phyloP scores from a whole-genome alignment of 2,797 vertebrate genomes.

The Malurus leucopterus region DNA sequence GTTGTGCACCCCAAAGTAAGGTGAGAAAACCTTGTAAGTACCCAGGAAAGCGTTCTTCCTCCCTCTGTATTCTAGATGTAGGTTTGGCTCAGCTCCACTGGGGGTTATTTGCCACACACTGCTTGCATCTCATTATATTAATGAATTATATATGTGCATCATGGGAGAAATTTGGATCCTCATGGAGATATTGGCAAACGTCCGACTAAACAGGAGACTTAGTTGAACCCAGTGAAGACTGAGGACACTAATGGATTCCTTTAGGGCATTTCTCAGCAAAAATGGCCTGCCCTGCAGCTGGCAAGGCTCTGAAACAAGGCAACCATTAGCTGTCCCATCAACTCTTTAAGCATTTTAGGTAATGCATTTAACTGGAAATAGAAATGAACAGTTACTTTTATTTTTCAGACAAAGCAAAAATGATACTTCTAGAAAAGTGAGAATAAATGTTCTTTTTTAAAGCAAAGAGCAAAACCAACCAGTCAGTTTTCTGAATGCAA shows the following conservation, averaged over 20 bases:
- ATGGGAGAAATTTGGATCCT: not conserved
- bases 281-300: not conserved
- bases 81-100: not conserved
- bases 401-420: slow-evolving; percentile 28
- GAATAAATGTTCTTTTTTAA: slow-evolving; percentile 31
- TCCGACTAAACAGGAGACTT: not conserved
- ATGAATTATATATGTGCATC: not conserved
- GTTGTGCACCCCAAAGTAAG: not conserved
- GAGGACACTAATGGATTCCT: not conserved
- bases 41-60: not conserved
- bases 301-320: not conserved
- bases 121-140: not conserved
- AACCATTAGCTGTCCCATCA: not conserved
- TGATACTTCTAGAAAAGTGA: not conserved
- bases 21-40: not conserved
- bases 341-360: not conserved
- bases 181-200: not conserved
- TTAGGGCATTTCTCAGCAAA: slow-evolving; percentile 14
- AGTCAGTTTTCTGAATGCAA: slow-evolving; percentile 11
- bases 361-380: not conserved
- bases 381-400: not conserved
- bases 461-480: slow-evolving; percentile 33
- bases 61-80: not conserved
- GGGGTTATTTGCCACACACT: not conserved
- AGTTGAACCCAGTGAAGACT: not conserved